Evolutionary conservation across 2,113 vertebrate species (phyloP).

Genomic region (Anoplopoma fimbria): DNA sequence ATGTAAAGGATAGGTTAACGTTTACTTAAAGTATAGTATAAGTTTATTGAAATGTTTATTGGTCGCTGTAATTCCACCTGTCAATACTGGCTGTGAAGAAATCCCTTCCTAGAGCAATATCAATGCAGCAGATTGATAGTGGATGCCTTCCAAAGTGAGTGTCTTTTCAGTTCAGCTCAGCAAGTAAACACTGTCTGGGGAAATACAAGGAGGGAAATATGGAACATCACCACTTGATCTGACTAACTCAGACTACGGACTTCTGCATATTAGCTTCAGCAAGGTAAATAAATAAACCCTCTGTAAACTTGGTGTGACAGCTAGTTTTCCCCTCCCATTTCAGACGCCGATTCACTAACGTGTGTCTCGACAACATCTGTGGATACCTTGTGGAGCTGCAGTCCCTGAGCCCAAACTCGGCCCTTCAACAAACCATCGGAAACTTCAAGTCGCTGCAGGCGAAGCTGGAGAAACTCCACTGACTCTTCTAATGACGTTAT

Average conservation of each 20-base stretch:
- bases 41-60: background rate
- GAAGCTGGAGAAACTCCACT: constrained; percentile 94
- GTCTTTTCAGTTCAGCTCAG: background rate
- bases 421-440: constrained; percentile 89
- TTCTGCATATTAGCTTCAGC: background rate
- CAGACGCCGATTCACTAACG: constrained; percentile 93
- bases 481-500: constrained; percentile 42
- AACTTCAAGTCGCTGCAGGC: constrained; percentile 97
- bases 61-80: background rate
- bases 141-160: background rate
- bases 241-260: background rate
- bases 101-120: background rate
- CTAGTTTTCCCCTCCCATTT: constrained; percentile 8
- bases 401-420: constrained; percentile 89
- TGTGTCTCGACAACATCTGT: constrained; percentile 94
- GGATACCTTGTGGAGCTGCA: constrained; percentile 97
- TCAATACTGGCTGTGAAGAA: background rate
- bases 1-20: background rate
- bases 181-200: background rate
- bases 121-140: background rate
- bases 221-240: background rate
- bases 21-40: background rate
- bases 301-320: background rate
- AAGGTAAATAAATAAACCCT: background rate
- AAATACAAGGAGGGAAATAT: background rate